A percentile compares a stretch with the other conserved stretches of the same genome.
phyloP scores from a whole-genome alignment of 1,140 invertebrate genomes.

The Thalassaphorura encarpata region DNA sequence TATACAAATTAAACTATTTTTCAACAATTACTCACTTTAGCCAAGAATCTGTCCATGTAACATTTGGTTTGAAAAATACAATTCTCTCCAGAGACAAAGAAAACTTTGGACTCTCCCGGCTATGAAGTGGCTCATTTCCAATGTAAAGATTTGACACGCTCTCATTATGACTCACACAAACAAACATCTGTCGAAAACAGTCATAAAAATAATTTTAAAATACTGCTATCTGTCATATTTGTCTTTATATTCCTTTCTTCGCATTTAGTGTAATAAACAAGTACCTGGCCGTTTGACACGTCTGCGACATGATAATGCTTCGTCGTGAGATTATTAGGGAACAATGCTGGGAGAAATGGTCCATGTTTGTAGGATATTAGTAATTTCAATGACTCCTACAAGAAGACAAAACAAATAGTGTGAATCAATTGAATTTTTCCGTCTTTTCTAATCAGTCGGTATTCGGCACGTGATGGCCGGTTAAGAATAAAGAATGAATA shows the following conservation, averaged over 20 bases:
- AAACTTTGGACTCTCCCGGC: slow-evolving; percentile 46
- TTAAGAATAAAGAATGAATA: slow-evolving; percentile 7
- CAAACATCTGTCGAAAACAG: slow-evolving; percentile 44
- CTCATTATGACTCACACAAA: slow-evolving; percentile 70
- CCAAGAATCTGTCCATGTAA: slow-evolving; percentile 68
- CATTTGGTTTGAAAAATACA: slow-evolving; percentile 70
- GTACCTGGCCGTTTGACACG: slow-evolving; percentile 62
- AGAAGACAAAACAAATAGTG: not conserved
- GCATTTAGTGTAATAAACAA: too few relatives aligned
- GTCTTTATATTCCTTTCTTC: not conserved
- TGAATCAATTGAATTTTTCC: not conserved
- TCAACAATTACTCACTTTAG: slow-evolving; percentile 54
- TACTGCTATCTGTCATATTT: not conserved
- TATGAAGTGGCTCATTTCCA: slow-evolving; percentile 31
- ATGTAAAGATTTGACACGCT: slow-evolving; percentile 64
- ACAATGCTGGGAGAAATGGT: slow-evolving; percentile 58
- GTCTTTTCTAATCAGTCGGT: too few relatives aligned
- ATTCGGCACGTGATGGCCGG: too few relatives aligned
- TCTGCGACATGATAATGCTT: slow-evolving; percentile 72
- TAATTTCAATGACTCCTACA: slow-evolving; percentile 49
- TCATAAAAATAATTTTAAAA: not conserved
- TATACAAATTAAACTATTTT: not conserved
- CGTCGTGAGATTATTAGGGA: slow-evolving; percentile 55
- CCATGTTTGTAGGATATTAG: slow-evolving; percentile 64
- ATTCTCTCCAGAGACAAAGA: slow-evolving; percentile 68